Evolutionary conservation across 2,888 invertebrate genomes (phyloP), one percentile per base, ranked within the genome.

Genomic region (Idaea straminata): DNA sequence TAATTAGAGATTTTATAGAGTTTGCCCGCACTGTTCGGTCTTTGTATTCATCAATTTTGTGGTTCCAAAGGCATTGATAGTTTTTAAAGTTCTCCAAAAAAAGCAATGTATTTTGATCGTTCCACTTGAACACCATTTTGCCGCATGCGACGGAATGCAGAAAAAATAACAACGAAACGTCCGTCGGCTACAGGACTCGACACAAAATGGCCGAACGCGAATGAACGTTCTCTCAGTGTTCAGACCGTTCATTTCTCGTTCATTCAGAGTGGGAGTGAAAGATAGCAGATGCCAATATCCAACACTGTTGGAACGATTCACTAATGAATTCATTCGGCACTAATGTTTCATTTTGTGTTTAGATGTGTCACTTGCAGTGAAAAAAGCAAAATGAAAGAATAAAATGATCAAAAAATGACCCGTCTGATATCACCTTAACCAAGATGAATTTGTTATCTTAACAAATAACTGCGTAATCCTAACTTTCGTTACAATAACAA

Each of bases 41-140:
- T 66, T 72, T 74, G 66, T 71, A 72, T 68, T 69, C 71, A 38
- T 69, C 72, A 69, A 70, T 7, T 74, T 71, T 70, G 67, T 70
- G 66, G 69, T 70, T 72, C 68, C 70, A 72, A 35, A 74, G 61
- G 58, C 69, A 71, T 68, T 71, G 71, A 70, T 71, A 70, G 68
- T 70, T 72, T 63, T 71, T 71, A 67, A 72, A 71, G 58, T 69
- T 34, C 35, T 71, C 70, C 69, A 74, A 71, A 74, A 68, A 71
- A 15, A 70, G 70, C 25, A 68, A 15, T 34, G 69, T 68, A 66
- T 61, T 72, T 68, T 69, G 59, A 15, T 71, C 70, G 35, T 71
- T 69, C 72, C 70, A 74, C 68, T 74, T 74, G 65, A 70, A 72
- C 66, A 72, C 69, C 68, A 72, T 74, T 70, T 72, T 72, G 71